Percentiles rank a stretch among this genome's conserved stretches.
Conservation (phyloP, 2,888 invertebrate species). For the Argynnis bischoffii region DNA sequence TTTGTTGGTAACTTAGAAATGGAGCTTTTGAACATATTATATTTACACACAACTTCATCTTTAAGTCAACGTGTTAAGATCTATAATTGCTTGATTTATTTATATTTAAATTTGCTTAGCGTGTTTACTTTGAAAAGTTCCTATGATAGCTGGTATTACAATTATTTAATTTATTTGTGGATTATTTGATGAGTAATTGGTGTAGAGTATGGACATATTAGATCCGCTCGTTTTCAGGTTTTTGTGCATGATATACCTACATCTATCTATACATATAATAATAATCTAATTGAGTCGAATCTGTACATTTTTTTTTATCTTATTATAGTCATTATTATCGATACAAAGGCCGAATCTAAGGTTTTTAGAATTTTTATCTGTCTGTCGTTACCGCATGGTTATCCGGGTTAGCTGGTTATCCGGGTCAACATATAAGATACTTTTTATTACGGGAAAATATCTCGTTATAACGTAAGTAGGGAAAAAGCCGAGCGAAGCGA, state of each 20-base stretch:
- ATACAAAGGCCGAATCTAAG: no score
- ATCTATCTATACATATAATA: background rate
- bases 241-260: background rate
- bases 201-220: background rate
- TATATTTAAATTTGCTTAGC: background rate
- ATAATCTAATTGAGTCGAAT: background rate
- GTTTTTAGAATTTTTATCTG: no score
- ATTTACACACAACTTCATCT: background rate
- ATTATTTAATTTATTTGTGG: slow-evolving; percentile 19
- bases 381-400: no score
- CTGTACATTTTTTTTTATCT: no score
- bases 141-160: slow-evolving; percentile 14
- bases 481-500: no score
- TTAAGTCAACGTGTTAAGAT: background rate
- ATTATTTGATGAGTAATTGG: slow-evolving; percentile 7
- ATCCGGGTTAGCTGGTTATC: no score
- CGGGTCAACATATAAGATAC: no score
- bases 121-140: slow-evolving; percentile 24
- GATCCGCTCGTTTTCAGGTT: background rate
- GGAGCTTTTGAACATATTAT: background rate
- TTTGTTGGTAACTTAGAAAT: slow-evolving; percentile 23
- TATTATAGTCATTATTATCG: no score
- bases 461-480: no score
- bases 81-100: background rate
- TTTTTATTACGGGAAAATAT: no score